Conservation (phyloP, 2,888 invertebrate species). For the Ectemnius lituratus region DNA sequence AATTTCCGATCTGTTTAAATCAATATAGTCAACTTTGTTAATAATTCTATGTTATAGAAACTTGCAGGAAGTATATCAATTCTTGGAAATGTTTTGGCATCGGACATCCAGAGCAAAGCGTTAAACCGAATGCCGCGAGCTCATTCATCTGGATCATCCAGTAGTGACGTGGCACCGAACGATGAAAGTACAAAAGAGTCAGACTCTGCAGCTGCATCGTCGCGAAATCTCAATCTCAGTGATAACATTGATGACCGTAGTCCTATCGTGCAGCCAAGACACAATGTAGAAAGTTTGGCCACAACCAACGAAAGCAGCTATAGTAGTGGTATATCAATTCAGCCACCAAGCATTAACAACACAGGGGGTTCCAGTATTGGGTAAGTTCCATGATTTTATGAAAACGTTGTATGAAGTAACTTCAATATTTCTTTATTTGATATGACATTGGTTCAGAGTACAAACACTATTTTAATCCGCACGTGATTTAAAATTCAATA, state of each 20-base stretch:
- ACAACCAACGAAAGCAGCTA: conserved; percentile 35
- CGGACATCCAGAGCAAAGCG: conserved; percentile 60
- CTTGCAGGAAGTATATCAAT: conserved; percentile 82
- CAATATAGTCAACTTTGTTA: not conserved
- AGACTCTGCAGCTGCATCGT: conserved; percentile 9
- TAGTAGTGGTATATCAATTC: conserved; percentile 68
- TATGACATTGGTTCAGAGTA: not conserved
- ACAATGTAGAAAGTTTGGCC: conserved; percentile 27
- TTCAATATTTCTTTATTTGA: not conserved
- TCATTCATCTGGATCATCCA: conserved; percentile 64
- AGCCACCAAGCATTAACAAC: conserved; percentile 61
- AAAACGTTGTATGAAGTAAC: not conserved
- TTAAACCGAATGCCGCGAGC: conserved; percentile 59
- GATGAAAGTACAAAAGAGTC: conserved; percentile 34
- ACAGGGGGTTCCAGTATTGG: conserved; percentile 58
- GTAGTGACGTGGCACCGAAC: conserved; percentile 52
- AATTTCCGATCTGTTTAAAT: not conserved
- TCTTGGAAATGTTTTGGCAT: conserved; percentile 77
- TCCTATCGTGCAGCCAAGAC: conserved; percentile 22
- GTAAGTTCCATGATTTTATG: conserved; percentile 55
- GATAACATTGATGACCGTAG: conserved; percentile 29
- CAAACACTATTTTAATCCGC: too few species aligned
- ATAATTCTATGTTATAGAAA: conserved; percentile 78
- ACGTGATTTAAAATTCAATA: not conserved
- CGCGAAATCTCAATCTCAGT: conserved; percentile 13